Percentiles rank a stretch among this genome's conserved stretches.
Conservation (phyloP, 2,113 vertebrate species). For the Rafetus swinhoei region DNA sequence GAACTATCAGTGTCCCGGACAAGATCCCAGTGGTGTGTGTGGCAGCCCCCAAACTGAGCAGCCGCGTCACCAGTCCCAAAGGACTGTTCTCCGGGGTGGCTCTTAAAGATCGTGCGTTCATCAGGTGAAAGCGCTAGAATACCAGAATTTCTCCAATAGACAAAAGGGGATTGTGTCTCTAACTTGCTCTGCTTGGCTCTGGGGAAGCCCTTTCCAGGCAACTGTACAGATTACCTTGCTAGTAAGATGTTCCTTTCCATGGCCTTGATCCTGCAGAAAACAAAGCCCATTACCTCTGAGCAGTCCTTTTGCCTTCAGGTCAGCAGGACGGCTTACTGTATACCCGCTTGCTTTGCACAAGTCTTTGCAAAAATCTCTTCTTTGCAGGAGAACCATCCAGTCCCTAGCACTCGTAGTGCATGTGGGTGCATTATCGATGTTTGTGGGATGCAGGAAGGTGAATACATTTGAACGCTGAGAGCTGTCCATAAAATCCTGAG, state of each 20-base stretch:
- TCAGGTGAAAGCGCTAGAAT: neutral
- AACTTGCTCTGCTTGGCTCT: neutral
- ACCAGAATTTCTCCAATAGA: neutral
- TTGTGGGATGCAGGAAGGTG: neutral
- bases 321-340: neutral
- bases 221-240: neutral
- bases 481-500: accelerated
- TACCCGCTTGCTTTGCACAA: too few relatives aligned
- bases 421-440: accelerated
- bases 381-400: too few relatives aligned
- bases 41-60: neutral
- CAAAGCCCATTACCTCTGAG: neutral
- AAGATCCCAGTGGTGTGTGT: accelerated
- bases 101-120: neutral
- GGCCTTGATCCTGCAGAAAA: neutral
- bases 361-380: too few relatives aligned
- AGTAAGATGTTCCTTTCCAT: neutral
- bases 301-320: neutral
- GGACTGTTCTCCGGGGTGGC: accelerated
- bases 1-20: accelerated
- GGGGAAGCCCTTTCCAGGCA: neutral
- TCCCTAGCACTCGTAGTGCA: neutral
- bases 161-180: neutral
- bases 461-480: neutral
- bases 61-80: too few relatives aligned